A percentile compares a stretch with the other conserved stretches of the same genome.
phyloP scores from a whole-genome alignment of 1,140 invertebrate genomes.

The Berghia stephanieae region DNA sequence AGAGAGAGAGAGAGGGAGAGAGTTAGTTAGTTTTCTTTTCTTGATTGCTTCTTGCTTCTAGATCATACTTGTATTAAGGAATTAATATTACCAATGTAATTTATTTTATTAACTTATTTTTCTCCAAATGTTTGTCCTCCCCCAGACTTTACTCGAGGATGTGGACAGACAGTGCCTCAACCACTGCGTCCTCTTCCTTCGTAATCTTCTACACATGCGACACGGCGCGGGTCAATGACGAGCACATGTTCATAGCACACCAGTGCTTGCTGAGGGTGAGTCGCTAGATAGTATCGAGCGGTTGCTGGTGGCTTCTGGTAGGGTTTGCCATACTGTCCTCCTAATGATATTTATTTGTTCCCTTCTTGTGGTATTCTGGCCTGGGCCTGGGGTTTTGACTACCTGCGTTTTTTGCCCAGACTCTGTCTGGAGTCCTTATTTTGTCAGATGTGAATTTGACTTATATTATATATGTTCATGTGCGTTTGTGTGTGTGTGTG shows the following conservation, averaged over 20 bases:
- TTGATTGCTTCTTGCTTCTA: not conserved
- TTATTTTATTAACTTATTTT: not conserved
- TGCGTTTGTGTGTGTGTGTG: too few relatives aligned
- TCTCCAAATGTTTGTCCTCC: not conserved
- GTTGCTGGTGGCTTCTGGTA: too few relatives aligned
- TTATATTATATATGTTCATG: too few relatives aligned
- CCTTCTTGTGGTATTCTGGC: too few relatives aligned
- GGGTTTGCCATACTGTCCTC: too few relatives aligned
- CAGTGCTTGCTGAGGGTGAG: constrained; percentile 42
- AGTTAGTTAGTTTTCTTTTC: too few relatives aligned
- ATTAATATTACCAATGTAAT: not conserved
- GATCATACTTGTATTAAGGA: not conserved
- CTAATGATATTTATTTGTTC: too few relatives aligned
- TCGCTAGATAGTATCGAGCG: not conserved
- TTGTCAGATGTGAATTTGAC: too few relatives aligned
- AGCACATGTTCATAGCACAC: constrained; percentile 32
- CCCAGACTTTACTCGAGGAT: constrained; percentile 23
- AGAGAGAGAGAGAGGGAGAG: too few relatives aligned
- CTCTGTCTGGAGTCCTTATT: too few relatives aligned
- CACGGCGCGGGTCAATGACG: not conserved
- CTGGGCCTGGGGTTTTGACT: too few relatives aligned
- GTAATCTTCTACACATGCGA: constrained; percentile 43
- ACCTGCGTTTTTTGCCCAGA: too few relatives aligned
- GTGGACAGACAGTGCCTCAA: constrained; percentile 40
- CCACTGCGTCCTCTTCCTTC: constrained; percentile 42